A percentile compares a stretch with the other conserved stretches of the same genome.
These are phyloP conservation scores for Drosophila sp. DNA, from an alignment of 1,140 invertebrate genomes.

Conservation along the genomic window DNA sequence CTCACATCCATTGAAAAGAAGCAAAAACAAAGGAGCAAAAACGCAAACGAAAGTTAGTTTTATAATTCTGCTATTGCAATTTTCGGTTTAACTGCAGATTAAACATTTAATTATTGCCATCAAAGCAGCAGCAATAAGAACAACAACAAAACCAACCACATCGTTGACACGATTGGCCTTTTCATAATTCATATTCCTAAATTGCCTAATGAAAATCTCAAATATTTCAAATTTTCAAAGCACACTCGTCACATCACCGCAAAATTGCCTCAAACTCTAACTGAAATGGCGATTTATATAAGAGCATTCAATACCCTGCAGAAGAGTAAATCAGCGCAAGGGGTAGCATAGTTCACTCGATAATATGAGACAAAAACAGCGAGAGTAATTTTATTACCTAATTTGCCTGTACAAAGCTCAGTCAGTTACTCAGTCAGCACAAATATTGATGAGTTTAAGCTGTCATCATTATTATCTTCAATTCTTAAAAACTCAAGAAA, in stretches of 20 bases:
- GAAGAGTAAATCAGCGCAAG: too few species aligned
- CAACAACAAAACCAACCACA: too few species aligned
- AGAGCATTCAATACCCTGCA: conserved; percentile 4
- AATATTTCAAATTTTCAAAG: conserved; percentile 4
- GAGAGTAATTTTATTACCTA: too few species aligned
- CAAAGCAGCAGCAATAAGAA: not conserved
- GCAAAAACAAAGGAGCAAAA: too few species aligned
- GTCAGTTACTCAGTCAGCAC: too few species aligned
- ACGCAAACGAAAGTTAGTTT: conserved; percentile 7
- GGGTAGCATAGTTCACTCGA: too few species aligned
- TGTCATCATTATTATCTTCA: too few species aligned
- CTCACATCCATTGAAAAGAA: conserved; percentile 17
- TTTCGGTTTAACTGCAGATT: not conserved
- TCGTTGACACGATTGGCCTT: not conserved
- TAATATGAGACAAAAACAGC: too few species aligned
- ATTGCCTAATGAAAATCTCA: conserved; percentile 15
- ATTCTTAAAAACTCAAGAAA: too few species aligned
- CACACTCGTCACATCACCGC: conserved; percentile 6
- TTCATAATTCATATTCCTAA: conserved; percentile 1
- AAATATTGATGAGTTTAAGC: too few species aligned
- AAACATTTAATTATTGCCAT: conserved; percentile 23
- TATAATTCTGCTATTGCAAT: too few species aligned
- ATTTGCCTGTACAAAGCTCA: too few species aligned
- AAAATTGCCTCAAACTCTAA: conserved; percentile 2
- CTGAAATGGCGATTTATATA: conserved; percentile 2